Percentiles rank a stretch among this genome's conserved stretches.
Evolutionary conservation across 1,140 invertebrate genomes (phyloP).

Genomic region (Drosophila lacertosa): DNA sequence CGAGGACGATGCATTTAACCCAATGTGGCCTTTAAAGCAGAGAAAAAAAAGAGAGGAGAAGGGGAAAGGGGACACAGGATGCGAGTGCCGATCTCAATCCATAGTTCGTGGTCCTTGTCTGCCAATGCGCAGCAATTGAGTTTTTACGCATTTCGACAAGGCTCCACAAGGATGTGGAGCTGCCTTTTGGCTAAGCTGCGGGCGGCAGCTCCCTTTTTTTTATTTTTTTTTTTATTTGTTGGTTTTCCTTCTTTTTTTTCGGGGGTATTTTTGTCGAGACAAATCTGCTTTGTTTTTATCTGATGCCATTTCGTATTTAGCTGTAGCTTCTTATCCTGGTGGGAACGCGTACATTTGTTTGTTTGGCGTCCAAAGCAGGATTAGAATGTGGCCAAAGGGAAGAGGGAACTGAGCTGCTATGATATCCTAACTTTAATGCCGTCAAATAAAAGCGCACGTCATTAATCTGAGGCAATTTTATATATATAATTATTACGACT

Average conservation of each 20-base stretch:
- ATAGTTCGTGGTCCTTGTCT: constrained; percentile 31
- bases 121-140: constrained; percentile 75
- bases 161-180: constrained; percentile 29
- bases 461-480: constrained; percentile 46
- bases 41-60: neutral
- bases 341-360: constrained; percentile 80
- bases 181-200: constrained; percentile 32
- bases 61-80: neutral
- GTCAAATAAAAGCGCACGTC: constrained; percentile 39
- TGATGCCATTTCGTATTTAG: constrained; percentile 76
- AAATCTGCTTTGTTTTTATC: constrained; percentile 83
- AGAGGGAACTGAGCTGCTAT: neutral
- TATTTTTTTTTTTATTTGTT: constrained; percentile 3
- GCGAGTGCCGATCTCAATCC: constrained; percentile 4
- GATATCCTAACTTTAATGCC: constrained; percentile 55
- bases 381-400: constrained; percentile 44
- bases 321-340: constrained; percentile 76
- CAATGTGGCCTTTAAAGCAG: constrained; percentile 56
- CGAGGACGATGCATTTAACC: constrained; percentile 51
- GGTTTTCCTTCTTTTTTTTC: constrained; percentile 6
- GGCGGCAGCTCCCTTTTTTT: constrained; percentile 24
- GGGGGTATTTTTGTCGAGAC: constrained; percentile 50
- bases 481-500: constrained; percentile 67
- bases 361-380: constrained; percentile 58
- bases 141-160: constrained; percentile 77